phyloP scores from a whole-genome alignment of 1,140 invertebrate genomes.

The Drosophila nasuta region DNA sequence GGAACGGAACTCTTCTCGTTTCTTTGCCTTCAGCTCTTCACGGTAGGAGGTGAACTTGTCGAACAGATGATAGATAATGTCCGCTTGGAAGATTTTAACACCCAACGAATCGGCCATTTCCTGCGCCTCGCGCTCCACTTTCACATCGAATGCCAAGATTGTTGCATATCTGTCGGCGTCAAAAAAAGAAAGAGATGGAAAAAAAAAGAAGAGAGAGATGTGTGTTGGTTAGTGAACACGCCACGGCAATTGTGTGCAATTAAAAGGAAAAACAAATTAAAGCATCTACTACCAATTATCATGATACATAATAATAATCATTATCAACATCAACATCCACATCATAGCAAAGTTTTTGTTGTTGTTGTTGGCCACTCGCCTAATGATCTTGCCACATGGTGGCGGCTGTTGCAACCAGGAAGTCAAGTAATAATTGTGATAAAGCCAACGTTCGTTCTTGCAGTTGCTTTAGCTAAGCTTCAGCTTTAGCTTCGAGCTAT shows the following conservation, averaged over 20 bases:
- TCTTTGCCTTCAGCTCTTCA: conserved; percentile 96
- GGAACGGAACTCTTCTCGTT: conserved; percentile 97
- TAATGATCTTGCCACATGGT: conserved; percentile 68
- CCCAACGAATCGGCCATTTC: conserved; percentile 97
- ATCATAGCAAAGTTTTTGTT: conserved; percentile 10
- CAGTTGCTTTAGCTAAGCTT: conserved; percentile 29
- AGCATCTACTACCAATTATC: conserved; percentile 42
- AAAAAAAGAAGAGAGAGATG: background rate
- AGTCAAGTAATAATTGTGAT: conserved; percentile 72
- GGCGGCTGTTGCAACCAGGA: conserved; percentile 51
- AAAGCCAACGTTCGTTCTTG: conserved; percentile 35
- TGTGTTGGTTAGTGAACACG: conserved; percentile 30
- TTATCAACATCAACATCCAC: conserved; percentile 8
- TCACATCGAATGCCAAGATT: conserved; percentile 99
- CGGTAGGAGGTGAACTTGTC: conserved; percentile 98
- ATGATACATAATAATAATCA: conserved; percentile 63
- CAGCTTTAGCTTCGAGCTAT: conserved; percentile 55
- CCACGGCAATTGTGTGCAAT: conserved; percentile 61
- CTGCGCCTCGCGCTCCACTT: conserved; percentile 98
- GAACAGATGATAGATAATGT: conserved; percentile 99
- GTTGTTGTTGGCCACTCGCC: conserved; percentile 41
- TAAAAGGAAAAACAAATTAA: conserved; percentile 58
- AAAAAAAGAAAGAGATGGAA: conserved; percentile 9
- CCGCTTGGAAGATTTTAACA: conserved; percentile 99
- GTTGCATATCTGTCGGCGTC: conserved; percentile 92